These are phyloP conservation scores for Macrobrachium rosenbergii DNA, from an alignment of 1,140 invertebrate species.

Conservation along the genomic window DNA sequence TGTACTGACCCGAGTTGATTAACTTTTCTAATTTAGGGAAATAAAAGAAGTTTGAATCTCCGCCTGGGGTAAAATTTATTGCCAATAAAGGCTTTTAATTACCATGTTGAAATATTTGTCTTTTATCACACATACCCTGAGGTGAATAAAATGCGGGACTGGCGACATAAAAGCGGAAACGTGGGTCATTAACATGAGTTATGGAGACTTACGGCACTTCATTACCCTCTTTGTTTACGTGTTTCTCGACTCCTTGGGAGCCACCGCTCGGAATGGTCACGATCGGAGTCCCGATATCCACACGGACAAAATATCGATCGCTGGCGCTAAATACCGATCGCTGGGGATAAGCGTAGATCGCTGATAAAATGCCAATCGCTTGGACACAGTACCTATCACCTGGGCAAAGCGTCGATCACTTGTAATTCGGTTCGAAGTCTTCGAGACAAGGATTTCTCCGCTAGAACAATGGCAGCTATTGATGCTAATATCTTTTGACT, in stretches of 20 bases:
- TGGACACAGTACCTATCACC: no score
- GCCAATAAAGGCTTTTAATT: conserved; percentile 33
- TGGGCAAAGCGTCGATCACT: no score
- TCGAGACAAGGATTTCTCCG: no score
- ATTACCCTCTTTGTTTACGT: conserved; percentile 33
- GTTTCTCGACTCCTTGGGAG: not conserved
- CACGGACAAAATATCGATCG: no score
- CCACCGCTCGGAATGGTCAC: not conserved
- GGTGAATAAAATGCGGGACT: conserved; percentile 33
- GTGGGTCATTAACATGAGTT: conserved; percentile 27
- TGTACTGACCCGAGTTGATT: conserved; percentile 6
- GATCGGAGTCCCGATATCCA: not conserved
- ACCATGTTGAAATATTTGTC: conserved; percentile 33
- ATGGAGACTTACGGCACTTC: conserved; percentile 7
- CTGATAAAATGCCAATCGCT: no score
- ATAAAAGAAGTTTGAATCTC: not conserved
- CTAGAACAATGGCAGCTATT: no score
- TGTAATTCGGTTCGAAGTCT: no score
- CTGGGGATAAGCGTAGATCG: no score
- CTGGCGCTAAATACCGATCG: no score
- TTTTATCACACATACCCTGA: conserved; percentile 41
- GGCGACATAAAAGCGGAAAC: conserved; percentile 25
- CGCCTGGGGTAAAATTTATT: conserved; percentile 25
- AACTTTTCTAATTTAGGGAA: conserved; percentile 21
- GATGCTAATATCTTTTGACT: no score